Base-by-base conservation (phyloP, 2,888 invertebrate genomes). In the Cataglyphis altisquamis region DNA sequence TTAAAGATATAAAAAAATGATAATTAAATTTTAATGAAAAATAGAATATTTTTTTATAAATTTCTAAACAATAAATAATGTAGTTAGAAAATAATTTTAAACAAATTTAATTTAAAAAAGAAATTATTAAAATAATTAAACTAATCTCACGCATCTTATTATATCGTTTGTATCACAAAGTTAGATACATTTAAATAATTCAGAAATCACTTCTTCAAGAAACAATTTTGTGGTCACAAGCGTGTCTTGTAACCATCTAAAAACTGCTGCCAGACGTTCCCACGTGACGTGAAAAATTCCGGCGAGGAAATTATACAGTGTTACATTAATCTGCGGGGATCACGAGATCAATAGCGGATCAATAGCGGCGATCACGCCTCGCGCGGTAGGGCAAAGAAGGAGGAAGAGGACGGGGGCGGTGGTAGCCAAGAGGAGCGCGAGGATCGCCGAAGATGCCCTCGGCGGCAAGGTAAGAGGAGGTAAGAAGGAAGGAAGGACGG, bases 261-360 rank as follows among this genome's bases (percentile, higher is more conserved):
- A 80, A 80, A 80, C 68, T 45, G 52, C 68, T 68, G 78, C 70
- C 78, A 80, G 78, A 80, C 78, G 78, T 80, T 80, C 78, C 78
- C 78, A 80, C 78, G 78, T 80, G 78, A 60, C 70, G 78, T 36
- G 70, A 80, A 80, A 80, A 80, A 80, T 80, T 25, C 78, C 78
- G 66, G 78, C 70, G 78, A 70, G 78, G 78, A 80, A 80, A 80
- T 80, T 80, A 80, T 80, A 80, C 78, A 70, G 78, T 70, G 78
- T 80, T 80, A 80, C 78, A 80, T 80, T 80, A 80, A 80, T 80
- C 78, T 80, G 78, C 78, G 70, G 78, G 67, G 78, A 80, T 80
- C 78, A 70, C 78, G 70, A 80, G 78, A 80, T 80, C 78, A 80
- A 80, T 80, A 80, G 78, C 78, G 78, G 78, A 80, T 80, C 78